Evolutionary conservation across 2,888 invertebrate genomes (phyloP), one percentile per base, ranked within the genome.

Genomic region (Chrysolina oricalcia): DNA sequence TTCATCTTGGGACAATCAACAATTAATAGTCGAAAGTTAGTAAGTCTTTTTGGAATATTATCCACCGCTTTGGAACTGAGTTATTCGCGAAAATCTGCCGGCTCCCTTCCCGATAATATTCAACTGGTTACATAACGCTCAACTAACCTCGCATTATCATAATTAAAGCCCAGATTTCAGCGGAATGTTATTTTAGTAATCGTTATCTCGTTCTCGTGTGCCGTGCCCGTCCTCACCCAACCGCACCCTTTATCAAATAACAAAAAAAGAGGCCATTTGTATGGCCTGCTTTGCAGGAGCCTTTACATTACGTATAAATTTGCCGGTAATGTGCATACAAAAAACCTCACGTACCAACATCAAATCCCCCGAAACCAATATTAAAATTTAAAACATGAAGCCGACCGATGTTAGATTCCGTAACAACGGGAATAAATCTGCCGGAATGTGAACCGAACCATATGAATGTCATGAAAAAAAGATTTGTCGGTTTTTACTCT

Each of bases 101-200:
- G 67, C n/a, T 46, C 5, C 40, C 62, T 71, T 67, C 67, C 67
- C 70, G 50, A 73, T 27, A 70, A 67, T 63, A 67, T 73, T 76
- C 76, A 76, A 73, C 73, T 40, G 62, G 74, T 70, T 67, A 63
- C 70, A 73, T 69, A 62, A 71, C 73, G 73, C 63, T 71, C 65
- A 73, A 73, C 64, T 62, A 73, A 73, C 59, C 46, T 71, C 68
- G 75, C 73, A 75, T 73, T 78, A 77, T 59, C 64, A 68, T 78
- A 73, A 78, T 76, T 78, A 75, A 68, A 71, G 78, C 53, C 50
- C 69, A 74, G 76, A 77, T 78, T 77, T 73, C 73, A 21, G 66
- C 72, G 72, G 76, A 76, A 73, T 73, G 71, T 78, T 75, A 78
- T 75, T 77, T 78, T 78, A 75, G 77, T 78, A 75, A 75, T 70